phyloP scores from a whole-genome alignment of 35 echinoderm and acorn worm genomes.

The Heliocidaris erythrogramma region DNA sequence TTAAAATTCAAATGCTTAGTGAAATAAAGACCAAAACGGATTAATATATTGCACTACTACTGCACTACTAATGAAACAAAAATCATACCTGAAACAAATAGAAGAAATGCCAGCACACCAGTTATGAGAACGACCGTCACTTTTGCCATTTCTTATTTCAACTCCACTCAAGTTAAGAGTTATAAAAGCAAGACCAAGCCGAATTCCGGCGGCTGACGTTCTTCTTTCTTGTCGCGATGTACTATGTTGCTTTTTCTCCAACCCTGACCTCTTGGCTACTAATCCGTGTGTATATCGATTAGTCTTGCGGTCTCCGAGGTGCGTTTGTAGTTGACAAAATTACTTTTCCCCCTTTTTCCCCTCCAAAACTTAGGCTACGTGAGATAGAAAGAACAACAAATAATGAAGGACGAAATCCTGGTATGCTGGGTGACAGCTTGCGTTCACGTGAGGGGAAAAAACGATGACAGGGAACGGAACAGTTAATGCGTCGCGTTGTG shows the following conservation, averaged over 20 bases:
- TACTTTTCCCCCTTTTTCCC: not conserved
- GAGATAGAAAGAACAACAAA: not conserved
- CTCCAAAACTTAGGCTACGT: not conserved
- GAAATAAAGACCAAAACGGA: too few relatives aligned
- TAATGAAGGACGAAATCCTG: not conserved
- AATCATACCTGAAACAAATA: not conserved
- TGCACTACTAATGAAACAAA: not conserved
- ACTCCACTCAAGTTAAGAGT: not conserved
- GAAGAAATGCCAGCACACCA: not conserved
- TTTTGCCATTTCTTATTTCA: not conserved
- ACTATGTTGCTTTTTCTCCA: not conserved
- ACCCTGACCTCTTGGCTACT: not conserved
- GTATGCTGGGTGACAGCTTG: not conserved
- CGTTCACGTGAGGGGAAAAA: not conserved
- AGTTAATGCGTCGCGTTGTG: not conserved
- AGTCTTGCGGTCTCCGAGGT: not conserved
- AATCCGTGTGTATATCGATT: conserved; percentile 2
- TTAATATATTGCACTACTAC: too few relatives aligned
- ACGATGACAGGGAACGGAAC: not conserved
- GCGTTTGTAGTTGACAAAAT: not conserved
- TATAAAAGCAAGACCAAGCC: not conserved
- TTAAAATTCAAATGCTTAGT: too few relatives aligned
- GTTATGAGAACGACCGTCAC: not conserved
- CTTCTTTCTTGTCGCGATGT: not conserved
- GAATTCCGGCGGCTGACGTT: not conserved